Base-by-base conservation (phyloP, 1,140 invertebrate genomes). In the Zophobas morio region DNA sequence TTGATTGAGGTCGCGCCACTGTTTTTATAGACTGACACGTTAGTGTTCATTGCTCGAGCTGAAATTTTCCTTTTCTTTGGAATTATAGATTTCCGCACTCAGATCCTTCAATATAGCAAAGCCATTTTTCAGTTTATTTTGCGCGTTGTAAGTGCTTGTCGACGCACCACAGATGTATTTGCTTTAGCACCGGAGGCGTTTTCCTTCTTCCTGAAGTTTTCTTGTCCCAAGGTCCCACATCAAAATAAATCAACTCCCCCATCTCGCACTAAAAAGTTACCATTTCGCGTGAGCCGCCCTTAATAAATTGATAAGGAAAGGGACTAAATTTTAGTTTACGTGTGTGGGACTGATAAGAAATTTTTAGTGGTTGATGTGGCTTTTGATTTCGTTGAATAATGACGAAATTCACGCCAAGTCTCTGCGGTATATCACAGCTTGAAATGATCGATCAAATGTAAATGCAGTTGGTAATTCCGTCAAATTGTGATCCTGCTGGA, bases 401-500 rank as follows among this genome's bases (percentile, higher is more conserved):
- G 49, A 51, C 20, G n/a, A 51, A 51, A 20, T 51, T 51, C 49
- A 51, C 4, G 49, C 4, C 3, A 20, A 51, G 4, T 46, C 8
- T 51, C 49, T 51, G 49, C 20, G n/a, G 49, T 51, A 20, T 51
- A 20, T 51, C 57, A 37, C 57, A 63, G 57, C 57, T n/a, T 39
- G 57, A 63, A 63, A 36, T 39, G 57, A 63, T 63, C 57, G 39
- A 63, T 63, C 57, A 63, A 63, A 63, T 63, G 57, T 63, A 63
- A 63, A 63, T 63, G 57, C 33, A 63, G 57, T 63, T 34, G 57
- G 37, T 63, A 37, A 63, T 63, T 63, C 57, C 32, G 57, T 63
- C 39, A 63, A 63, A 63, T 63, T 39, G 57, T 63, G 35, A 37
- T 63, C 57, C 35, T 63, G 57, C 35, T 63, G 37, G 35, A 36